These are phyloP conservation scores for Drosophila picticornis DNA, from an alignment of 2,888 invertebrate genomes.

Conservation along the genomic window DNA sequence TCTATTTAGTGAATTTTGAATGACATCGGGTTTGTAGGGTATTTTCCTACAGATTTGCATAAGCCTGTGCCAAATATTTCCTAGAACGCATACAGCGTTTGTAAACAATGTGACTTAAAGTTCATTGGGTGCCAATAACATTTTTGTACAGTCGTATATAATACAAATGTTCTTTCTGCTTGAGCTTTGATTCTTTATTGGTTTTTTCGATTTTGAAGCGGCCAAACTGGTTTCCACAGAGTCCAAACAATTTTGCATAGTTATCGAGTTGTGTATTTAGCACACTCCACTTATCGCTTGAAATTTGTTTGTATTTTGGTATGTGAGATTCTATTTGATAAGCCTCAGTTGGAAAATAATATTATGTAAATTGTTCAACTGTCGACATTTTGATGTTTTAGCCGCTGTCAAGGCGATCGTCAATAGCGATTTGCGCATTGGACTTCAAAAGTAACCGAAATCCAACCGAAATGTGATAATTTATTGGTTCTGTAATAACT, in stretches of 20 bases:
- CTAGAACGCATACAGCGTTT: slow-evolving; percentile 51
- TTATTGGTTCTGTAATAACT: slow-evolving; percentile 4
- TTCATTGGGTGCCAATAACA: slow-evolving; percentile 1
- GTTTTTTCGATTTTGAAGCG: slow-evolving; percentile 22
- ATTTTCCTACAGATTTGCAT: slow-evolving; percentile 67
- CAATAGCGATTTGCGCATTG: slow-evolving; percentile 45
- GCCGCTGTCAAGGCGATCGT: slow-evolving; percentile 56
- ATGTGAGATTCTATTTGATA: slow-evolving; percentile 51
- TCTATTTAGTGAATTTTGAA: slow-evolving; percentile 5
- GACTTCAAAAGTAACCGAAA: slow-evolving; percentile 20
- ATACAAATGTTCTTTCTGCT: slow-evolving; percentile 22
- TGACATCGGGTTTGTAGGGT: slow-evolving; percentile 11
- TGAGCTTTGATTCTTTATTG: slow-evolving; percentile 17
- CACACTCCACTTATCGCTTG: slow-evolving; percentile 68
- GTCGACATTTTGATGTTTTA: slow-evolving; percentile 57
- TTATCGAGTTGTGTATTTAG: slow-evolving; percentile 46
- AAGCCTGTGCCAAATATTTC: slow-evolving; percentile 57
- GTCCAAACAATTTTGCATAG: slow-evolving; percentile 43
- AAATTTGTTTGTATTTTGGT: slow-evolving; percentile 19
- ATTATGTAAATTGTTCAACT: slow-evolving; percentile 63
- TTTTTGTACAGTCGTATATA: not conserved
- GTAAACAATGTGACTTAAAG: slow-evolving; percentile 5
- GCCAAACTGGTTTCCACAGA: slow-evolving; percentile 59
- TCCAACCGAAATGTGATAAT: not conserved
- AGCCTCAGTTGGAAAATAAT: slow-evolving; percentile 47